Evolutionary conservation across 2,113 vertebrate species (phyloP), one percentile per base, ranked within the genome.

Genomic region (Centrocercus urophasianus): DNA sequence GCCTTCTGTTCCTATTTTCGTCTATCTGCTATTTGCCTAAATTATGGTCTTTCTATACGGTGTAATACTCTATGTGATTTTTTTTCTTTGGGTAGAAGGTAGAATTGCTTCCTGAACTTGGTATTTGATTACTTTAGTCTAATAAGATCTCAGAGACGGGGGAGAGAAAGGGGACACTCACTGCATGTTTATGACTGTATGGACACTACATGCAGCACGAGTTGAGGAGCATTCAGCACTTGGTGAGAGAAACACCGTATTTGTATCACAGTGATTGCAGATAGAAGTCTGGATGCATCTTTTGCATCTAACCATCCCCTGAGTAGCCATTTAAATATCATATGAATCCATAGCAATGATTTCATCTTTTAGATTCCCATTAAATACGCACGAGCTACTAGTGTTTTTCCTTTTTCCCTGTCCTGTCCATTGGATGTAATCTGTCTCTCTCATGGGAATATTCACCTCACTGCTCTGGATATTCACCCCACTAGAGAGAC

Each of bases 171-270:
- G 27, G 30, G 69, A 10, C 18, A 77, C 8, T 47, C 24, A 22
- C 17, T 60, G 32, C 40, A 13, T 7, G 5, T n/a, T 66, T 64
- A 11, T 76, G n/a, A 28, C 19, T 27, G 11, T 21, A 25, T 25
- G 54, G 72, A 18, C 25, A 7, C 7, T 3, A 11, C 1, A 1
- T 48, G 22, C 50, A 78, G 59, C 43, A 48, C 20, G 47, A 22
- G 5, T 13, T 1, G 1, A 0, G 0, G 32, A 28, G 5, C 13
- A 6, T 56, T 60, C 22, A 27, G 61, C 13, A 89, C 28, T 43
- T 40, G 70, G 9, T 63, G 64, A 30, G 25, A 47, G 6, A 66
- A 3, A 13, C 1, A 6, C 6, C 11, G 0, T 6, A 10, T 34
- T 67, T 5, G 4, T 10, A 8, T 9, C 12, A 10, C 4, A 2